Conservation (phyloP, 2,797 vertebrate species). For the Heliangelus exortis region DNA sequence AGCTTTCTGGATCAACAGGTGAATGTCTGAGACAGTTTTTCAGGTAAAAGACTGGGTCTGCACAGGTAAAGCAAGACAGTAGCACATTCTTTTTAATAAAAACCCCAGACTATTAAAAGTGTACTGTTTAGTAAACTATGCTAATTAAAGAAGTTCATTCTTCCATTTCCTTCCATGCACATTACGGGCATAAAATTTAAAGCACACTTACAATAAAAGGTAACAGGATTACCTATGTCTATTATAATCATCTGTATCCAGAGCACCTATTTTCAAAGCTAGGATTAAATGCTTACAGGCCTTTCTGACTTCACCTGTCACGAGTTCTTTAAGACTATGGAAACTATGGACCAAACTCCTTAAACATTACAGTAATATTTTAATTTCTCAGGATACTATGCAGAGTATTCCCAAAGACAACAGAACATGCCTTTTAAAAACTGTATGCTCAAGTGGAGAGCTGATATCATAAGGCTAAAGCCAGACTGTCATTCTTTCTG, state of each 20-base stretch:
- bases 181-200: background rate
- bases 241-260: background rate
- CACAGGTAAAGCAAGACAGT: background rate
- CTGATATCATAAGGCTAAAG: background rate
- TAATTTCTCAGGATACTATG: background rate
- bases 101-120: too few relatives aligned
- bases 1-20: background rate
- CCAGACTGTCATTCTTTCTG: background rate
- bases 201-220: background rate
- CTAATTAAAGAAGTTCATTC: background rate
- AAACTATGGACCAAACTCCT: too few relatives aligned
- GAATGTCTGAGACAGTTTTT: background rate
- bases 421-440: background rate
- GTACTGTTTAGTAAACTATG: too few relatives aligned
- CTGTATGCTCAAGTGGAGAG: background rate
- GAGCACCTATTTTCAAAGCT: background rate
- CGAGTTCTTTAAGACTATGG: background rate
- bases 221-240: background rate
- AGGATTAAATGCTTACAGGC: conserved; percentile 16
- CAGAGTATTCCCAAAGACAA: background rate
- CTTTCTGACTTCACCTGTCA: background rate
- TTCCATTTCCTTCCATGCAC: background rate
- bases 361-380: background rate
- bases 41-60: background rate
- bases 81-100: background rate